A percentile compares a stretch with the other conserved stretches of the same genome.
phyloP scores from a whole-genome alignment of 1,140 invertebrate species.

The Drosophila arizonae region DNA sequence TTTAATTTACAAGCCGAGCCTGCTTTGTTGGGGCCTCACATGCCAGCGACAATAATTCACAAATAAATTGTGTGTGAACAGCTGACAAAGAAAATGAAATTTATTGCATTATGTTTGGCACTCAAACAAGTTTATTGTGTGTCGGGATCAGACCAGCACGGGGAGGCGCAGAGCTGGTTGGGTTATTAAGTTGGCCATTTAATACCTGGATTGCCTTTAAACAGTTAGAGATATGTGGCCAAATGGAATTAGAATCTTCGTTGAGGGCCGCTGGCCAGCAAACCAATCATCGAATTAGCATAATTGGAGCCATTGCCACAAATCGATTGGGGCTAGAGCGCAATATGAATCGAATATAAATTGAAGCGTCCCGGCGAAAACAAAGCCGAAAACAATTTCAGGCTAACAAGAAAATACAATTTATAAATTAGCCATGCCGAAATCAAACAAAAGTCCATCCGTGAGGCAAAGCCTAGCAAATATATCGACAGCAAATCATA shows the following conservation, averaged over 20 bases:
- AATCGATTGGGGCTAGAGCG: slow-evolving; percentile 21
- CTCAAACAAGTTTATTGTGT: slow-evolving; percentile 70
- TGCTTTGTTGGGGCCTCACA: slow-evolving; percentile 50
- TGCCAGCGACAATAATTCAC: slow-evolving; percentile 38
- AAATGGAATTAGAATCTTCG: background rate
- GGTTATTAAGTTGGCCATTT: slow-evolving; percentile 12
- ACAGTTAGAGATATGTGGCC: background rate
- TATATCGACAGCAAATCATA: slow-evolving; percentile 59
- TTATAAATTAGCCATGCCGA: slow-evolving; percentile 65
- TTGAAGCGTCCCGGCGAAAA: slow-evolving; percentile 7
- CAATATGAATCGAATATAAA: slow-evolving; percentile 19
- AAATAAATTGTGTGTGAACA: slow-evolving; percentile 42
- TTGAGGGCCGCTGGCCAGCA: background rate
- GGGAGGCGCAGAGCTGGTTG: background rate
- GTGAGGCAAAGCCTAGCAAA: slow-evolving; percentile 31
- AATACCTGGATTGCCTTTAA: background rate
- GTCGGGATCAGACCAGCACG: slow-evolving; percentile 19
- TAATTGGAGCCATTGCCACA: slow-evolving; percentile 28
- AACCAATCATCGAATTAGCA: slow-evolving; percentile 26
- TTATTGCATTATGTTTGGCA: slow-evolving; percentile 73
- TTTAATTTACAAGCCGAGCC: slow-evolving; percentile 71
- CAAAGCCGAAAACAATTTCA: slow-evolving; percentile 45
- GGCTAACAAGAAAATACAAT: slow-evolving; percentile 64
- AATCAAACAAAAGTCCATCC: slow-evolving; percentile 30
- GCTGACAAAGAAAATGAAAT: slow-evolving; percentile 60